Evolutionary conservation across 2,888 invertebrate species (phyloP), one percentile per base, ranked within the genome.

Genomic region (Cephus rjabovi): DNA sequence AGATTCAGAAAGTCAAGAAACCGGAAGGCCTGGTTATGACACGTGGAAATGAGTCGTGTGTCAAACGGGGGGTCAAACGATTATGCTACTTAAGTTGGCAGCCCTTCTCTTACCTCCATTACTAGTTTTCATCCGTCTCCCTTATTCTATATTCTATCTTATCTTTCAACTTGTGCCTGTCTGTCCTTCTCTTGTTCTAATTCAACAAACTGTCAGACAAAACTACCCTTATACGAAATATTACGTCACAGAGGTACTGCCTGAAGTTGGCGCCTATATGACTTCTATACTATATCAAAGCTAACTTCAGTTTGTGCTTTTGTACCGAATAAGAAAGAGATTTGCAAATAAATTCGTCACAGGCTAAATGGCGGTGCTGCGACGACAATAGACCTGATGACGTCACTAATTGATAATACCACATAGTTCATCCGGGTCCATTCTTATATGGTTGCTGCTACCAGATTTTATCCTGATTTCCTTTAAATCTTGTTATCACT

Each of bases 41-140:
- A 88, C 84, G 84, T 86, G 89, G 89, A 89, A 89, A 89, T 89
- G 86, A 89, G 85, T 56, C 56, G 56, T 56, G 23, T 56, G 56
- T 23, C 23, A 56, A 9, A 35, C 12, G 35, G 12, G 23, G 56
- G 56, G 56, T 56, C 56, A 56, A 56, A 56, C 56, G 23, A 56
- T 56, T 23, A 56, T 23, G 23, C 56, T 23, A 56, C 23, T 23
- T 56, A 23, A 23, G 9, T 56, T 56, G 56, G 56, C 56, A 23
- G 23, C 56, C 56, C 56, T 56, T 56, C 56, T 56, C 56, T 56
- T 23, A 23, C 9, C 56, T 56, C 6, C 9, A 23, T 23, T 56
- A 23, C 56, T 9, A 15, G 2, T 56, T 23, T 23, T 23, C 56
- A 15, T 23, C 56, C 9, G 23, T 23, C 56, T 56, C 2, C 23